Percentiles rank a stretch among this genome's conserved stretches.
phyloP scores from a whole-genome alignment of 2,888 invertebrate species.

The Catocala fraxini region DNA sequence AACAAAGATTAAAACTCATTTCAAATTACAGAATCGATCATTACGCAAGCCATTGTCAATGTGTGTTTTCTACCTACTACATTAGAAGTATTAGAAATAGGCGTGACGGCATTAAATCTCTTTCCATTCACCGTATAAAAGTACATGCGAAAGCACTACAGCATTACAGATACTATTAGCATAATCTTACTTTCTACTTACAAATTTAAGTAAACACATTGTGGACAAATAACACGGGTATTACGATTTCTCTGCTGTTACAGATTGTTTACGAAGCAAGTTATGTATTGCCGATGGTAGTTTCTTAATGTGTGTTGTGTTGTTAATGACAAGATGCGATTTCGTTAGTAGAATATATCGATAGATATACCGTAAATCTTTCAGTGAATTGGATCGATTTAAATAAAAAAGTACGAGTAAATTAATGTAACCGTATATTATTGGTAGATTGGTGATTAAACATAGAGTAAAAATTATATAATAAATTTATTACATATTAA shows the following conservation, averaged over 20 bases:
- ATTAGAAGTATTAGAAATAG: constrained; percentile 1
- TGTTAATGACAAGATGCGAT: too few species aligned
- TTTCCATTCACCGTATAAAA: constrained; percentile 9
- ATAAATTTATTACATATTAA: too few species aligned
- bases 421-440: too few species aligned
- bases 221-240: constrained; percentile 26
- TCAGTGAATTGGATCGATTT: too few species aligned
- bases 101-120: constrained; percentile 7
- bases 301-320: background rate
- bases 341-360: too few species aligned
- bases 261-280: background rate
- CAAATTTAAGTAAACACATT: constrained; percentile 47
- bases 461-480: too few species aligned
- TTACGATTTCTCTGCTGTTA: constrained; percentile 31
- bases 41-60: background rate
- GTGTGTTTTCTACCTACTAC: background rate
- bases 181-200: constrained; percentile 57
- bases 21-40: too few species aligned
- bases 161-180: constrained; percentile 36
- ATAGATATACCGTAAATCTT: too few species aligned
- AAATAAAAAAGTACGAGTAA: too few species aligned
- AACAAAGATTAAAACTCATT: too few species aligned
- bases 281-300: background rate
- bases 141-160: constrained; percentile 11
- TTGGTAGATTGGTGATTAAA: too few species aligned